A percentile compares a stretch with the other conserved stretches of the same genome.
These are phyloP conservation scores for Puma concolor DNA, from an alignment of 2,113 vertebrate species.

Conservation along the genomic window DNA sequence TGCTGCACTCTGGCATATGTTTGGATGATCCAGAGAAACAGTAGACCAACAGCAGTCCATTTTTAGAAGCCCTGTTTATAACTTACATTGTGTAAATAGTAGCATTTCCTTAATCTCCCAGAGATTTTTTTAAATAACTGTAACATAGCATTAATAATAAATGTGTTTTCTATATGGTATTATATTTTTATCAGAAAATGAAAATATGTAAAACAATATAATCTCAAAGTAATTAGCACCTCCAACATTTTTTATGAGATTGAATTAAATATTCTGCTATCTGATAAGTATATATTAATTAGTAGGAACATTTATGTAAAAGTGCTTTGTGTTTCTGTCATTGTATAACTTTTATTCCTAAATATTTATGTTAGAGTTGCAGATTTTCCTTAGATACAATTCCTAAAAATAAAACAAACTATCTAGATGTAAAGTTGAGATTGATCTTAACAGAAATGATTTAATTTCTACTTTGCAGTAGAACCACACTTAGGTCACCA, in stretches of 20 bases:
- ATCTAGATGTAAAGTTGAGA: not conserved
- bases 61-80: not conserved
- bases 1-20: not conserved
- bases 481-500: not conserved
- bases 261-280: constrained; percentile 22
- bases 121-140: constrained; percentile 45
- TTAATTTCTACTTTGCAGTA: not conserved
- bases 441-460: not conserved
- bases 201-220: constrained; percentile 21
- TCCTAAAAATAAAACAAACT: constrained; percentile 27
- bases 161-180: not conserved
- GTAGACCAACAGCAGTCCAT: not conserved
- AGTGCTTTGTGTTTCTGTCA: constrained; percentile 21
- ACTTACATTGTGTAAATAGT: not conserved
- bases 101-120: not conserved
- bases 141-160: constrained; percentile 38
- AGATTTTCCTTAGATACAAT: constrained; percentile 14
- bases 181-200: constrained; percentile 50
- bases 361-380: constrained; percentile 23
- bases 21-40: not conserved
- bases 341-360: not conserved
- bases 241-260: constrained; percentile 41
- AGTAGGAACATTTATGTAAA: not conserved
- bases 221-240: constrained; percentile 43
- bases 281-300: constrained; percentile 27